phyloP scores from a whole-genome alignment of 1,140 invertebrate species.

The Hestina assimilis region DNA sequence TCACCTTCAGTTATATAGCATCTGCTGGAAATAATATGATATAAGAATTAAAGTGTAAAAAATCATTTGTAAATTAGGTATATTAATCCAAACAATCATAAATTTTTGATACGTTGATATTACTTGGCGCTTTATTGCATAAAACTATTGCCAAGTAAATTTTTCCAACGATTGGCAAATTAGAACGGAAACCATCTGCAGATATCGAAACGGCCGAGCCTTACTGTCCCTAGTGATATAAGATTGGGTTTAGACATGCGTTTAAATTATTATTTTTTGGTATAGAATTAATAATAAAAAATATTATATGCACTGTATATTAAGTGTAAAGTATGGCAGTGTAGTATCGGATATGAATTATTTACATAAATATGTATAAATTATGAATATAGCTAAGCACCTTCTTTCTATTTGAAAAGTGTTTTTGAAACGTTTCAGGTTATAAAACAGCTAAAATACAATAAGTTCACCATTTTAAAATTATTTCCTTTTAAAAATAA shows the following conservation, averaged over 20 bases:
- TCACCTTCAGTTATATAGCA: neutral
- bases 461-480: no score
- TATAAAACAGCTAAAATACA: no score
- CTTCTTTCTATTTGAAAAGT: no score
- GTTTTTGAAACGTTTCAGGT: no score
- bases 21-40: neutral
- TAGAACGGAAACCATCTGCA: constrained; percentile 25
- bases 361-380: no score
- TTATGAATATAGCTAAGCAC: no score
- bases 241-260: neutral
- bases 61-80: no score
- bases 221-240: neutral
- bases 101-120: neutral
- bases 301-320: no score
- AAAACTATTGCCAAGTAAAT: constrained; percentile 12
- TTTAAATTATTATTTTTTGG: neutral
- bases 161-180: constrained; percentile 28
- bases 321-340: neutral
- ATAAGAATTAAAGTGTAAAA: no score
- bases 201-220: constrained; percentile 15
- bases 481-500: no score
- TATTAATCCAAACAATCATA: no score
- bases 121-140: constrained; percentile 10
- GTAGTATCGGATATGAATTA: neutral
- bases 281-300: neutral